Percentiles rank a stretch among this genome's conserved stretches.
phyloP scores from a whole-genome alignment of 2,113 vertebrate genomes.

The Rhinolophus sinicus region DNA sequence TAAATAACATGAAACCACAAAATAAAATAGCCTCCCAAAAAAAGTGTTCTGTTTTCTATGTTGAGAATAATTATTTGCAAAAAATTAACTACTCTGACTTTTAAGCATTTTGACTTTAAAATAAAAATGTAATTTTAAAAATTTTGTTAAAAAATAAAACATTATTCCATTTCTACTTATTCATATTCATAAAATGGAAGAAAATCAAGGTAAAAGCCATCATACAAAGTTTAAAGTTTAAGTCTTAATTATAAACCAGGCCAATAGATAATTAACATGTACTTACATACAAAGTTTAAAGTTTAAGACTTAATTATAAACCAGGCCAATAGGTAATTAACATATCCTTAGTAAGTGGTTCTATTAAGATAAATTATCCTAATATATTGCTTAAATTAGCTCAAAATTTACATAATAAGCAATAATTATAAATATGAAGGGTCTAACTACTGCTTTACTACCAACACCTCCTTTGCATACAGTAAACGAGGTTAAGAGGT shows the following conservation, averaged over 20 bases:
- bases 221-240: slow-evolving; percentile 51
- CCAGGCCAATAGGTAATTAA: slow-evolving; percentile 61
- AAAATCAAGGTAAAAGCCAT: slow-evolving; percentile 60
- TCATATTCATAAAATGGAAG: not conserved
- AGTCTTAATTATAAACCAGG: slow-evolving; percentile 63
- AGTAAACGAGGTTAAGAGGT: slow-evolving; percentile 48
- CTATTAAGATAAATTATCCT: slow-evolving; percentile 71
- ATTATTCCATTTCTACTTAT: not conserved
- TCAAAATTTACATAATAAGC: slow-evolving; percentile 75
- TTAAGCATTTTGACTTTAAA: slow-evolving; percentile 37
- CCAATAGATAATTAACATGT: too few species aligned
- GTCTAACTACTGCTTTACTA: slow-evolving; percentile 53
- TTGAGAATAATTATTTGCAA: slow-evolving; percentile 19
- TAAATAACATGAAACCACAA: not conserved
- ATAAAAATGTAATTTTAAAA: slow-evolving; percentile 27
- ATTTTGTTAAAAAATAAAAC: slow-evolving; percentile 13
- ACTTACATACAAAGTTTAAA: slow-evolving; percentile 48
- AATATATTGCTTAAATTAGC: slow-evolving; percentile 72
- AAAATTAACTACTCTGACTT: not conserved
- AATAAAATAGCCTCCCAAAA: not conserved
- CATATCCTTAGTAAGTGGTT: slow-evolving; percentile 62
- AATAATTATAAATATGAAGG: slow-evolving; percentile 73
- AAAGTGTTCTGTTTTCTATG: not conserved
- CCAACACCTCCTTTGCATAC: not conserved
- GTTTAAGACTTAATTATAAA: slow-evolving; percentile 66